These are phyloP conservation scores for Empidonax alnorum DNA, from an alignment of 2,113 vertebrate genomes.

Conservation along the genomic window DNA sequence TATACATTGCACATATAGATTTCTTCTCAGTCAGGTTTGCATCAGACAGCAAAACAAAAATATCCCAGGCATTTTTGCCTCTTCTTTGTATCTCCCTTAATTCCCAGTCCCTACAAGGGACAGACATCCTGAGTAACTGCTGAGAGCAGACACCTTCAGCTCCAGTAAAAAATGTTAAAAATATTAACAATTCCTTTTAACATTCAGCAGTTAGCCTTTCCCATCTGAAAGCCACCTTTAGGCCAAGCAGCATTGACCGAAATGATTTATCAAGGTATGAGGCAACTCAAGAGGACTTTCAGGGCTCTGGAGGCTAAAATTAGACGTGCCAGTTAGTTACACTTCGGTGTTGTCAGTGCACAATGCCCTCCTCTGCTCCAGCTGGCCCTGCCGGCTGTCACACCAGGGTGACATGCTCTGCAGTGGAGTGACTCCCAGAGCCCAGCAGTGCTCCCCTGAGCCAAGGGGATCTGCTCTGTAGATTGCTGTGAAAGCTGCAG, in stretches of 20 bases:
- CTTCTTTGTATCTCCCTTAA: not conserved
- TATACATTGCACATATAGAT: not conserved
- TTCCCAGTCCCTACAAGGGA: not conserved
- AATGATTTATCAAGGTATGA: not conserved
- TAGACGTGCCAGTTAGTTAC: not conserved
- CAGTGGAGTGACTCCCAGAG: too few species aligned
- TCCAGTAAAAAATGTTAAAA: not conserved
- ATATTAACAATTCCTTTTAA: not conserved
- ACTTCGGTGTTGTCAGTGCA: accelerated
- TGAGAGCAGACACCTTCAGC: not conserved
- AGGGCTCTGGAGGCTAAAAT: not conserved
- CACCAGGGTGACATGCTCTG: accelerated
- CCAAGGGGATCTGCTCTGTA: not conserved
- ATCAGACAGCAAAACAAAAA: not conserved
- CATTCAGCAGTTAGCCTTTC: not conserved
- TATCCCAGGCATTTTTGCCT: not conserved
- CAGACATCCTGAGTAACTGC: not conserved
- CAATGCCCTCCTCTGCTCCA: not conserved
- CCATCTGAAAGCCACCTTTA: not conserved
- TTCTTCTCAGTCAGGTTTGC: not conserved
- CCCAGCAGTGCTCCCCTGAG: not conserved
- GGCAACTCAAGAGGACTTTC: not conserved
- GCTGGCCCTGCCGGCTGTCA: not conserved
- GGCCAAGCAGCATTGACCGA: not conserved
- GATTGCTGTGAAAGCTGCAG: not conserved